Conservation (phyloP, 2,888 invertebrate species). For the Microctonus brassicae region DNA sequence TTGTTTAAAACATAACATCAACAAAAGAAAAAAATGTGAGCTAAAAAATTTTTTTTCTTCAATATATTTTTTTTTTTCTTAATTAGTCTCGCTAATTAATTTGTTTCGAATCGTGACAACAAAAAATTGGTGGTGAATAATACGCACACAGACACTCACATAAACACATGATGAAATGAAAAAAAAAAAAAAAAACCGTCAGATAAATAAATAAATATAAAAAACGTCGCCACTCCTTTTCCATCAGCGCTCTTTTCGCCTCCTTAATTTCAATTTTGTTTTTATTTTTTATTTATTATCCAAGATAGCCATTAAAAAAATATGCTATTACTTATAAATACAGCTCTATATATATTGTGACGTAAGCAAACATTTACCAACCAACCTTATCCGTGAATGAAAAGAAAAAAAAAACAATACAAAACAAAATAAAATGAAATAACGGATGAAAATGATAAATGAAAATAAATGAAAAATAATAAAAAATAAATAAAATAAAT, state of each 20-base stretch:
- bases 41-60: conserved; percentile 5
- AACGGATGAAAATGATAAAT: not conserved
- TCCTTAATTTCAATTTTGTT: conserved; percentile 17
- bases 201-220: not conserved
- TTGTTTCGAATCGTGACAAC: not conserved
- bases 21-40: conserved; percentile 2
- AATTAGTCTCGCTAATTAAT: not conserved
- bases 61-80: not conserved
- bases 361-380: conserved; percentile 55
- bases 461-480: conserved; percentile 13
- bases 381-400: conserved; percentile 50
- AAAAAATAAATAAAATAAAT: not conserved
- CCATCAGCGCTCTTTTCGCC: conserved; percentile 17
- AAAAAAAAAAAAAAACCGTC: no score
- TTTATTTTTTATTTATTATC: conserved; percentile 64
- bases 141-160: not conserved
- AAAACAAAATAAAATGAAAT: not conserved
- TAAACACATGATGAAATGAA: no score
- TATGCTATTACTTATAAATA: conserved; percentile 68
- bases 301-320: conserved; percentile 67
- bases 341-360: conserved; percentile 66
- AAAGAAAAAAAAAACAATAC: conserved; percentile 29
- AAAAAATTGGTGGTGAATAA: not conserved
- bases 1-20: not conserved
- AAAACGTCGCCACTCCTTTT: conserved; percentile 3